Evolutionary conservation across 1,140 invertebrate genomes (phyloP).

Genomic region (Drosophila burlai): DNA sequence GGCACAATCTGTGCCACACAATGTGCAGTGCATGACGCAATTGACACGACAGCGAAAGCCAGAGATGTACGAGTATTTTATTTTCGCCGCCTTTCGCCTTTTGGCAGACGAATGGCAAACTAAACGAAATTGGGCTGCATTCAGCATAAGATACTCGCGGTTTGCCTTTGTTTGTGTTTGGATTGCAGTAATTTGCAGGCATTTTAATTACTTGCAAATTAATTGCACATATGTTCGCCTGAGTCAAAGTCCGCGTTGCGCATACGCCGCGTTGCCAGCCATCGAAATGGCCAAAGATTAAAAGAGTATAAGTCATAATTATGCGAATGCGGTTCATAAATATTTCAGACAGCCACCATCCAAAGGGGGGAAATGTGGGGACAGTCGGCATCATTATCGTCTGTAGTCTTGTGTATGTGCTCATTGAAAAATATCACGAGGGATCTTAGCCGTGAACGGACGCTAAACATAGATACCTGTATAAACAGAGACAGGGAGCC

Average conservation of each 20-base stretch:
- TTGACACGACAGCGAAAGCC: conserved; percentile 56
- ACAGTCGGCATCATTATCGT: not conserved
- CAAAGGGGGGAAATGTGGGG: not conserved
- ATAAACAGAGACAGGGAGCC: conserved; percentile 31
- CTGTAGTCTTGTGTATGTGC: conserved; percentile 14
- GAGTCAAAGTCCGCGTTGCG: conserved; percentile 50
- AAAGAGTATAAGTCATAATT: conserved; percentile 63
- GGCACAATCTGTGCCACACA: conserved; percentile 62
- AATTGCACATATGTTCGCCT: conserved; percentile 52
- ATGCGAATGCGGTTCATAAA: conserved; percentile 58
- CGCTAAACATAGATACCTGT: conserved; percentile 38
- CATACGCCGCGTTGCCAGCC: conserved; percentile 50
- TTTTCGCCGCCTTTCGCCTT: conserved; percentile 36
- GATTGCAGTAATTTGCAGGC: conserved; percentile 59
- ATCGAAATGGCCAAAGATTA: conserved; percentile 19
- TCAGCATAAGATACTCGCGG: conserved; percentile 43
- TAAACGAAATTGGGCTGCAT: conserved; percentile 38
- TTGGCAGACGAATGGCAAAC: conserved; percentile 57
- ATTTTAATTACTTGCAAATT: conserved; percentile 80
- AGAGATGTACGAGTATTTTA: conserved; percentile 22
- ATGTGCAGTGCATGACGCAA: conserved; percentile 77
- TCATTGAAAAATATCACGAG: conserved; percentile 54
- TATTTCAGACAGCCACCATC: conserved; percentile 24
- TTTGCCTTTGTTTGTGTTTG: conserved; percentile 40
- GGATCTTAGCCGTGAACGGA: conserved; percentile 50